Evolutionary conservation across 2,797 vertebrate species (phyloP).

Genomic region (Eospalax fontanierii): DNA sequence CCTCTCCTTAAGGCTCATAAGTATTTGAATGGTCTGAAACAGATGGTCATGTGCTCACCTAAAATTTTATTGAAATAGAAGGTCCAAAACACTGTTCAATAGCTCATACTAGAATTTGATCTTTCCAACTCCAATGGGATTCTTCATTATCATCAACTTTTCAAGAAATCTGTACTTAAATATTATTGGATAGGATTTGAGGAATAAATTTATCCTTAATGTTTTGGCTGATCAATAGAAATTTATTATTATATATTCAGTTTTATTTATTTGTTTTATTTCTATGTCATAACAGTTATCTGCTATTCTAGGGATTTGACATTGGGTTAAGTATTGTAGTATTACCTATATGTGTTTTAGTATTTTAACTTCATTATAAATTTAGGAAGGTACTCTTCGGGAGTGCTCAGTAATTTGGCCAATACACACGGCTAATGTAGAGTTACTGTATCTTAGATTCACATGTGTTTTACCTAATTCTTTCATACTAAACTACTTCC

Average conservation of each 20-base stretch:
- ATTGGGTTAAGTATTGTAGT: background rate
- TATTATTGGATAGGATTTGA: background rate
- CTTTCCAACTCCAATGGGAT: background rate
- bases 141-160: constrained; percentile 17
- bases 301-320: background rate
- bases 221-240: background rate
- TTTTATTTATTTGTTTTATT: background rate
- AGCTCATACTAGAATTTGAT: constrained; percentile 2
- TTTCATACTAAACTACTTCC: background rate
- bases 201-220: background rate
- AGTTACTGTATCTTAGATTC: background rate
- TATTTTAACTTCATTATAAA: background rate
- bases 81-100: background rate
- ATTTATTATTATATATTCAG: background rate
- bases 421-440: background rate
- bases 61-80: constrained; percentile 37
- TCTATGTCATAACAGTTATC: background rate
- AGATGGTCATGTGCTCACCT: constrained; percentile 62
- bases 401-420: background rate
- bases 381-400: background rate
- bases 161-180: constrained; percentile 21
- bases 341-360: background rate
- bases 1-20: constrained; percentile 34
- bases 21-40: constrained; percentile 34
- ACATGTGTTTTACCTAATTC: background rate